These are phyloP conservation scores for Onychorhynchus coronatus DNA, from an alignment of 2,113 vertebrate species.

Conservation along the genomic window DNA sequence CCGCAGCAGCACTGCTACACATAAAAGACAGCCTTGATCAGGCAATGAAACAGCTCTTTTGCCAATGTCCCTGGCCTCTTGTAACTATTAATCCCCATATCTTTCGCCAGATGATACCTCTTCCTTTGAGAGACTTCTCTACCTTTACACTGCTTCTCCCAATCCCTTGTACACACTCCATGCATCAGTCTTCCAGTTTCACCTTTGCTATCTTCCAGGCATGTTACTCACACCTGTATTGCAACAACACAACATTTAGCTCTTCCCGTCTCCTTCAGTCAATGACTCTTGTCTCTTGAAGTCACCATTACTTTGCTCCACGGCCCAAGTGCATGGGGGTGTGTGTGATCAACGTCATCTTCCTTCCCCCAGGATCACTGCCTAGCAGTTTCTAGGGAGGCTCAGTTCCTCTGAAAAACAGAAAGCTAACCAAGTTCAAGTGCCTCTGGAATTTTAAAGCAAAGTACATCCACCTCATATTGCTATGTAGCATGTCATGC, in stretches of 20 bases:
- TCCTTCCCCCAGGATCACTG: background rate
- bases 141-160: background rate
- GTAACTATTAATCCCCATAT: background rate
- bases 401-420: background rate
- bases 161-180: background rate
- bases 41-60: background rate
- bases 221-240: background rate
- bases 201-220: background rate
- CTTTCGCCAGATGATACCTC: background rate
- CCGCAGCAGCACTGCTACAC: background rate
- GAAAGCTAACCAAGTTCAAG: background rate
- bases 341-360: background rate
- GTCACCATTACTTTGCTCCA: background rate
- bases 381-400: background rate
- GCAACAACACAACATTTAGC: background rate
- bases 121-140: background rate
- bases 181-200: background rate
- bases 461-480: background rate
- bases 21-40: background rate
- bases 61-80: background rate
- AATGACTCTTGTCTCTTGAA: background rate
- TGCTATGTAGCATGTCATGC: background rate
- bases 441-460: background rate
- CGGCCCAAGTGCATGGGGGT: fast-evolving
- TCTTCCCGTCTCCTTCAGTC: background rate